Base-by-base conservation (phyloP, 2,113 vertebrate species). In the Hoplias malabaricus region DNA sequence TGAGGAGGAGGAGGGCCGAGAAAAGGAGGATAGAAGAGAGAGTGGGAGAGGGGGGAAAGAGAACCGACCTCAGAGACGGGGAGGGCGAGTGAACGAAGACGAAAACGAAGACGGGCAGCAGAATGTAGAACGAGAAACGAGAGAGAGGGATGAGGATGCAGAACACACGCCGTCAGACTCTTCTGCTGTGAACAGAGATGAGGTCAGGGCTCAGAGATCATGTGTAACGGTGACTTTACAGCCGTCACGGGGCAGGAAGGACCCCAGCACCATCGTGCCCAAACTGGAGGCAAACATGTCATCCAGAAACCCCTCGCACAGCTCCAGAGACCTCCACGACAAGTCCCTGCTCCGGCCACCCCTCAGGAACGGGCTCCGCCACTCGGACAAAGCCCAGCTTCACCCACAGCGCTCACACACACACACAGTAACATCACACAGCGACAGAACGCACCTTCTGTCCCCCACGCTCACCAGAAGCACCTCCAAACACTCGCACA, bases 281-380 rank as follows among this genome's bases (percentile, higher is more conserved):
- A 98, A 98, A 90, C 91, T 99, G 78, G 96, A 99, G 91, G 97
- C 94, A 82, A 94, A 96, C 69, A 93, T 99, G 57, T 91, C 96
- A 0, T 71, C 89, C 50, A 86, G 86, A 31, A 77, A 62, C 70
- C 59, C 82, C 87, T 75, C 87, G 6, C 66, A 80, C 48, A 78
- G 74, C 77, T 83, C 85, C 73, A 77, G 62, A 14, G 74, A 90
- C 89, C 88, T 90, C 88, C 91, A 93, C 90, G 83, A 73, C 89
- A 91, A 93, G 93, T 82, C 90, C 89, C 93, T 96, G 61, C 92
- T 91, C 80, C 94, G 95, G 8, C 95, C 95, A 0, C 94, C 95
- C 0, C 93, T 97, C 78, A 92, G 95, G 36, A 92, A 90, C 80
- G 91, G 78, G 0, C 61, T 88, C 85, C 75, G 83, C 36, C 72